A percentile compares a stretch with the other conserved stretches of the same genome.
Conservation (phyloP, 1,140 invertebrate genomes). For the Hermetia illucens region DNA sequence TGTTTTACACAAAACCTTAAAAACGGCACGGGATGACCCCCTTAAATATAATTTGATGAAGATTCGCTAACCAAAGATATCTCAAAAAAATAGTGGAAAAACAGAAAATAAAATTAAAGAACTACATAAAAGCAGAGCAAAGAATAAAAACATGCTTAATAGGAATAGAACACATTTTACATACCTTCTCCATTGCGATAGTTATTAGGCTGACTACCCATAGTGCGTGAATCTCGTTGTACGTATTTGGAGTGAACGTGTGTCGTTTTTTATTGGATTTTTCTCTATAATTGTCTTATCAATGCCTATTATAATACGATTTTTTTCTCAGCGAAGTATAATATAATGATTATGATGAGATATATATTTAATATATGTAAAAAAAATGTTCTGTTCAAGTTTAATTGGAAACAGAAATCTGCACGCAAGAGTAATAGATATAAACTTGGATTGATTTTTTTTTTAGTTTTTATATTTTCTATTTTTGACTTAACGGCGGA, state of each 20-base stretch:
- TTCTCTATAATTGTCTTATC: neutral
- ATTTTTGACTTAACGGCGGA: no score
- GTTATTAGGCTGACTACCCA: neutral
- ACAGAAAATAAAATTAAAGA: neutral
- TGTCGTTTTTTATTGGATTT: neutral
- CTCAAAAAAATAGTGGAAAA: neutral
- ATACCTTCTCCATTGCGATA: neutral
- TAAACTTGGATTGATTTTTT: no score
- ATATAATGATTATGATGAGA: no score
- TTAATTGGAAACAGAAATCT: no score
- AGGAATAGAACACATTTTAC: no score
- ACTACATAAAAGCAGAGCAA: neutral
- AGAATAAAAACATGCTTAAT: no score
- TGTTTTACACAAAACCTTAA: conserved; percentile 1
- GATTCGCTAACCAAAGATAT: neutral
- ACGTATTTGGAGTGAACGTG: neutral
- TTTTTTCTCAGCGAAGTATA: no score
- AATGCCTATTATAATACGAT: no score
- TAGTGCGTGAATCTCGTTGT: neutral
- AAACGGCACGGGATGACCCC: neutral
- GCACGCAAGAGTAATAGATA: no score
- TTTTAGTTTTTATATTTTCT: no score
- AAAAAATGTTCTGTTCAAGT: no score
- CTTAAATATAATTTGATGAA: neutral
- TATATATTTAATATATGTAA: no score